Evolutionary conservation across 2,797 vertebrate genomes (phyloP), one percentile per base, ranked within the genome.

Genomic region (Hippopotamyrus pictus): DNA sequence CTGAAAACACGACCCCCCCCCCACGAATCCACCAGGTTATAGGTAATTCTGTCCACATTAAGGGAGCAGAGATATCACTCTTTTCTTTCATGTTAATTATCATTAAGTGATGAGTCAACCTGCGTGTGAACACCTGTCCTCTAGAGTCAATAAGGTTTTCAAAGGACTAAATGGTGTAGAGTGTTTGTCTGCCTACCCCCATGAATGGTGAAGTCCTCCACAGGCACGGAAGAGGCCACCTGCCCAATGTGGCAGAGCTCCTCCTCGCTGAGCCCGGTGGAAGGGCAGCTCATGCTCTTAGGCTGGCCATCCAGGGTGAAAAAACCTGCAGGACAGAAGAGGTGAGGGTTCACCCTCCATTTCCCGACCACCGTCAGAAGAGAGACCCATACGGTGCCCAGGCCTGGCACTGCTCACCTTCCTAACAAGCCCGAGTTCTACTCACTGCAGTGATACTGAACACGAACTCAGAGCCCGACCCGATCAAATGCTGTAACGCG

Each of bases 221-320:
- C 94, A 0, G 97, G 97, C 62, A 98, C 97, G 0, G 97, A 98
- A 94, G 97, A 98, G 92, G 97, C 97, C 87, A 96, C 95, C 17
- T 95, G 96, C 44, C 97, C 97, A 0, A 98, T 98, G 91, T 98
- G 97, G 0, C 90, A 91, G 90, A 98, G 92, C 90, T 96, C 92
- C 4, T 97, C 97, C 88, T 98, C 97, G 0, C 93, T 94, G 86
- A 98, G 95, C 2, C 98, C 97, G 0, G 97, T 98, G 25, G 97
- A 95, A 3, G 97, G 95, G 91, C 96, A 97, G 89, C 94, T 96
- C 97, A 98, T 98, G 93, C 96, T 97, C 90, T 96, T 96, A 29
- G 97, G 97, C 89, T 98, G 97, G 5, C 98, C 98, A 0, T 98
- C 96, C 88, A 97, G 94, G 50, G 97, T 98, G 92, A 98, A 98